phyloP scores from a whole-genome alignment of 2,888 invertebrate genomes.

The Tinea semifulvella region DNA sequence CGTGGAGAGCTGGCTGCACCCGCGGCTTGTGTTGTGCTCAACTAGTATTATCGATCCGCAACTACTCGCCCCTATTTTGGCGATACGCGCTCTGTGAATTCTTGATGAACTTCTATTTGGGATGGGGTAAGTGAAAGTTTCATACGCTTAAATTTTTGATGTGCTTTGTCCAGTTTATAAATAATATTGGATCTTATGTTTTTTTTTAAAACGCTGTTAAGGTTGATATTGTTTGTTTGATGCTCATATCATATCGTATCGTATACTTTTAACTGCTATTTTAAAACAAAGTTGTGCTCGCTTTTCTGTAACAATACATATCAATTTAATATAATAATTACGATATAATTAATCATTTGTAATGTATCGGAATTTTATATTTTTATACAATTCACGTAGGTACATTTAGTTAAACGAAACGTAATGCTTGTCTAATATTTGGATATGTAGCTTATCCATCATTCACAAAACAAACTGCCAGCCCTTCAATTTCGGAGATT shows the following conservation, averaged over 20 bases:
- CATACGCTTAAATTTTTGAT: background rate
- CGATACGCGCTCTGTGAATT: slow-evolving; percentile 8
- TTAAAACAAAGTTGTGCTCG: no score
- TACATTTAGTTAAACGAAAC: slow-evolving; percentile 4
- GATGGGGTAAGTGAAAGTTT: background rate
- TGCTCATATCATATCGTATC: no score
- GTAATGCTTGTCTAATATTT: slow-evolving; percentile 8
- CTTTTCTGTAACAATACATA: no score
- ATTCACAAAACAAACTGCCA: slow-evolving; percentile 8
- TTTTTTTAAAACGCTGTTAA: no score
- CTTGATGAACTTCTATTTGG: background rate
- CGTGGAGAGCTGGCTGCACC: background rate
- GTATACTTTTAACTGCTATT: no score
- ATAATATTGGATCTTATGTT: no score
- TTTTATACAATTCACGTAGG: no score
- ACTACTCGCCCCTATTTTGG: slow-evolving; percentile 5
- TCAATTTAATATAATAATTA: no score
- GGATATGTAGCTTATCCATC: background rate
- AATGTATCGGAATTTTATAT: no score
- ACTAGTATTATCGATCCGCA: slow-evolving; percentile 7
- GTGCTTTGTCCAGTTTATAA: background rate
- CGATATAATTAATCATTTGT: no score
- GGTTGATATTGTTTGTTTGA: no score
- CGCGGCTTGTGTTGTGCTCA: slow-evolving; percentile 4
- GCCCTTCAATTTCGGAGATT: slow-evolving; percentile 7